phyloP scores from a whole-genome alignment of 2,113 vertebrate species.

The Ictalurus furcatus region DNA sequence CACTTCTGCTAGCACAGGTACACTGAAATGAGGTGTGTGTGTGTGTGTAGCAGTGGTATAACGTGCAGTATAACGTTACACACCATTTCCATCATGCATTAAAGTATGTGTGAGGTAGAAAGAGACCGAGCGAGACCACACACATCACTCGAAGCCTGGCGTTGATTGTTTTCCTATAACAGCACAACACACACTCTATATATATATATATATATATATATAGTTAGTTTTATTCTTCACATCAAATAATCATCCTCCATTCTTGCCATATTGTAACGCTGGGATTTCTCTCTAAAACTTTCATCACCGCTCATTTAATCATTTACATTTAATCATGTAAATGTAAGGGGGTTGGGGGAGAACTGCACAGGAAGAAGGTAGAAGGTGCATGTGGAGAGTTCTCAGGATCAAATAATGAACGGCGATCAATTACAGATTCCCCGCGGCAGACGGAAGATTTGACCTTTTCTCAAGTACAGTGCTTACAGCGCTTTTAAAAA shows the following conservation, averaged over 20 bases:
- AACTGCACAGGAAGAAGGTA: not conserved
- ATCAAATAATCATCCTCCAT: not conserved
- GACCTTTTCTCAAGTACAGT: too few relatives aligned
- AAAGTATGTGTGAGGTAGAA: not conserved
- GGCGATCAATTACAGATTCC: not conserved
- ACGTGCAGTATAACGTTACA: not conserved
- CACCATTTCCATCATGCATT: not conserved
- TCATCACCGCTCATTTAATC: not conserved
- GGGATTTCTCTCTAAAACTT: not conserved
- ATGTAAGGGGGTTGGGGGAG: too few relatives aligned
- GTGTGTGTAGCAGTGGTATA: not conserved
- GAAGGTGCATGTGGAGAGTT: not conserved
- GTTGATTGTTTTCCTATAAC: not conserved
- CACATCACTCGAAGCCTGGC: not conserved
- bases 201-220: too few relatives aligned
- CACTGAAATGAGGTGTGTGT: not conserved
- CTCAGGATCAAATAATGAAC: not conserved
- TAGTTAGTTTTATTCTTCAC: too few relatives aligned
- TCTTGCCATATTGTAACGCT: not conserved
- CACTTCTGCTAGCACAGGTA: not conserved
- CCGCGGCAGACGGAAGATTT: not conserved
- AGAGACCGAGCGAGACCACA: not conserved
- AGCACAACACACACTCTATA: not conserved
- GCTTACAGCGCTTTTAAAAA: too few relatives aligned
- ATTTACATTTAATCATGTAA: not conserved